These are phyloP conservation scores for Lordiphosa clarofinis DNA, from an alignment of 1,140 invertebrate genomes.

Conservation along the genomic window DNA sequence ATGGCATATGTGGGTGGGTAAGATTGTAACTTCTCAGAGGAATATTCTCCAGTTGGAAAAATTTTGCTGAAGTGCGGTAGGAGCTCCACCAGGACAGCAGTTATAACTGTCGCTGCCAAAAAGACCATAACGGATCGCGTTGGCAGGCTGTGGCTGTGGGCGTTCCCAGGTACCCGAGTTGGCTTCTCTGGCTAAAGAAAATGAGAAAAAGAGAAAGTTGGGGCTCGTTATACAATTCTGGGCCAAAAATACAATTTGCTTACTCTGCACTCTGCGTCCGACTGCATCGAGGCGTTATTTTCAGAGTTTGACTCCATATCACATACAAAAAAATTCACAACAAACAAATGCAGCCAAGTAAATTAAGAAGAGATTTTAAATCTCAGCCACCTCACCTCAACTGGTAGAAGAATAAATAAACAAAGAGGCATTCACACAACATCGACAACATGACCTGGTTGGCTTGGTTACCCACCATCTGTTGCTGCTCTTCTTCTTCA, in stretches of 20 bases:
- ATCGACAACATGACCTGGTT: conserved; percentile 6
- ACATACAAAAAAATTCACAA: conserved; percentile 8
- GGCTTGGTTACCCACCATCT: conserved; percentile 3
- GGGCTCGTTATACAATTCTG: neutral
- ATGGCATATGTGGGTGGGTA: conserved; percentile 73
- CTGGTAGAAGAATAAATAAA: conserved; percentile 25
- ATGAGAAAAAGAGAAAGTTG: conserved; percentile 29
- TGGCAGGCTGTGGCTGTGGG: conserved; percentile 17
- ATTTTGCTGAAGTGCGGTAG: conserved; percentile 30
- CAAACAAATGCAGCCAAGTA: conserved; percentile 8
- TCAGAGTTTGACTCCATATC: conserved; percentile 24
- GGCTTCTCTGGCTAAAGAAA: conserved; percentile 29
- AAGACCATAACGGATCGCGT: conserved; percentile 51
- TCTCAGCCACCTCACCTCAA: conserved; percentile 22
- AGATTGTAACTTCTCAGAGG: neutral
- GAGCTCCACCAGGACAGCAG: conserved; percentile 54
- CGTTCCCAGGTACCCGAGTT: conserved; percentile 4
- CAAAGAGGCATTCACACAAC: conserved; percentile 17
- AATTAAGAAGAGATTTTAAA: conserved; percentile 30
- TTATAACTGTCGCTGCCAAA: conserved; percentile 45
- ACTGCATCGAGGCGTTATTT: conserved; percentile 4
- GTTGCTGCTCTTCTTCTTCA: conserved; percentile 17
- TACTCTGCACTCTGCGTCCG: conserved; percentile 6
- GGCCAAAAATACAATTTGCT: neutral
- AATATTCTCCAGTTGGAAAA: conserved; percentile 1